A percentile compares a stretch with the other conserved stretches of the same genome.
Evolutionary conservation across 2,888 invertebrate genomes (phyloP).

Genomic region (Pediacus dermestoides): DNA sequence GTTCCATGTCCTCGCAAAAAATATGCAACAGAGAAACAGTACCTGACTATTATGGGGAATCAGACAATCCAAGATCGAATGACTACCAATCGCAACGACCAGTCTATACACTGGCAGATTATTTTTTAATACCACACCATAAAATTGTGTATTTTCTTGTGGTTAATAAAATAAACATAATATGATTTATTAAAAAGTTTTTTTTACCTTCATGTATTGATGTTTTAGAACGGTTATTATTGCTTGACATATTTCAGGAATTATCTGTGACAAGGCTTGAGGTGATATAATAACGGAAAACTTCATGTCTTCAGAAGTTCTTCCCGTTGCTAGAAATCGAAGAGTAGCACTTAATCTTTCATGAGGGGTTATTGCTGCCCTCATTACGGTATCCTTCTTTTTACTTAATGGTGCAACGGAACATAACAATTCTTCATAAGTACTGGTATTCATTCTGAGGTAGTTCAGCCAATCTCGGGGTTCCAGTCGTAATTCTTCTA

Average conservation of each 20-base stretch:
- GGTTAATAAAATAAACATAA: too few relatives aligned
- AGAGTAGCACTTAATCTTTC: conserved; percentile 14
- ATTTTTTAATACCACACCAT: too few relatives aligned
- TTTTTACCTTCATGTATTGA: conserved; percentile 15
- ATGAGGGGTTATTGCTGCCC: conserved; percentile 12
- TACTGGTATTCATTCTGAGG: conserved; percentile 26
- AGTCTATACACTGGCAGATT: too few relatives aligned
- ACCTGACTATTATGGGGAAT: too few relatives aligned
- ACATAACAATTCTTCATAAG: conserved; percentile 23
- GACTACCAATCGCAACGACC: too few relatives aligned
- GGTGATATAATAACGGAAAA: conserved; percentile 11
- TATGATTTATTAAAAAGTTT: too few relatives aligned
- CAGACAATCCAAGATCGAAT: too few relatives aligned
- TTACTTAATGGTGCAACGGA: conserved; percentile 25
- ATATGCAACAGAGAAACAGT: too few relatives aligned
- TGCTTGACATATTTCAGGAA: conserved; percentile 14
- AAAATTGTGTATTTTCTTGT: too few relatives aligned
- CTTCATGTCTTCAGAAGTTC: conserved; percentile 14
- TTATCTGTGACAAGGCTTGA: conserved; percentile 13
- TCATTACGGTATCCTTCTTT: conserved; percentile 17
- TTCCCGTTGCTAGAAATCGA: conserved; percentile 15
- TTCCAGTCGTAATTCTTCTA: conserved; percentile 17
- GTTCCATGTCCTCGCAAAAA: too few relatives aligned
- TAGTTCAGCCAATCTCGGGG: conserved; percentile 28
- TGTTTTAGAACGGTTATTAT: conserved; percentile 12